Evolutionary conservation across 1,140 invertebrate species (phyloP), one percentile per base, ranked within the genome.

Genomic region (Euura saliciscinereae): DNA sequence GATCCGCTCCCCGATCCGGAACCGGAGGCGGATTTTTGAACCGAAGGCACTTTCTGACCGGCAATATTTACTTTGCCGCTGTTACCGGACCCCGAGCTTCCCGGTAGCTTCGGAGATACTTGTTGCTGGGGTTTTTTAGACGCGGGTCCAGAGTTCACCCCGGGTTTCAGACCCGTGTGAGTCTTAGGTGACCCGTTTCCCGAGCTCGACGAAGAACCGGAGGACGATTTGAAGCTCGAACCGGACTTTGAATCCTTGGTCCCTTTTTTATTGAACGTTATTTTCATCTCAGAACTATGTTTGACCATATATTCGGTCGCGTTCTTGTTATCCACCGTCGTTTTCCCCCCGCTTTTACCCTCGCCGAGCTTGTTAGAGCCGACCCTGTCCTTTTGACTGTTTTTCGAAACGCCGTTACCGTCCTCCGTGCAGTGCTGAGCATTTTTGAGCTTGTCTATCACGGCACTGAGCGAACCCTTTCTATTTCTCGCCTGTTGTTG

Each of bases 231-330:
- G 1, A 74, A 80, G 76, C 81, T 87, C 71, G 75, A 79, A 78
- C 87, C 85, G 6, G 86, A 88, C 11, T 90, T 91, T 0, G 87
- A 90, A 45, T 91, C 90, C 73, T 93, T 93, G n/a, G 90, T 92
- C 71, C 92, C 89, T 1, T 94, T 95, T 88, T 96, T 97, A 79
- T 96, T 97, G 6, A 97, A 95, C 0, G 95, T 97, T 8, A 97
- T 91, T 83, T 96, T 97, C 85, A 97, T 94, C 79, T 95, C 95
- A 2, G 92, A 93, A 76, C 94, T 95, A 45, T 92, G 92, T 78
- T 96, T 96, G 0, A 96, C 93, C 91, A 95, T 95, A 77, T 96
- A 97, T 77, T 96, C 95, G 1, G 91, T 91, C 2, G 89, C 85
- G 80, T 93, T 94, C 85, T 95, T 95, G 67, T 85, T 89, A 71